These are phyloP conservation scores for Phortica variegata DNA, from an alignment of 1,140 invertebrate species.

Conservation along the genomic window DNA sequence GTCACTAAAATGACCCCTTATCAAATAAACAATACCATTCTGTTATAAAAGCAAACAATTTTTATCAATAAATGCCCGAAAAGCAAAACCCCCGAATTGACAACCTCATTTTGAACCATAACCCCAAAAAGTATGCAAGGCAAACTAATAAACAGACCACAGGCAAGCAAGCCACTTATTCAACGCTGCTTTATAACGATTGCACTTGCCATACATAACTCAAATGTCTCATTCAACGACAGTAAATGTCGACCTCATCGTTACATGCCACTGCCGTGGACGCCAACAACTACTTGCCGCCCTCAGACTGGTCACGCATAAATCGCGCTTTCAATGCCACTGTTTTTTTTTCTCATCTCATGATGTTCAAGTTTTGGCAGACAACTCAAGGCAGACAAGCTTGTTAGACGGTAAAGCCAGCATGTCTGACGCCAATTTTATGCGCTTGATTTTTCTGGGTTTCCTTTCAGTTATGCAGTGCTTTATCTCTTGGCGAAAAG, in stretches of 20 bases:
- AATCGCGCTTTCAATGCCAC: constrained; percentile 11
- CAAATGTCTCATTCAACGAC: too few relatives aligned
- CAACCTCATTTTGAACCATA: constrained; percentile 17
- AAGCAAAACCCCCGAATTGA: too few relatives aligned
- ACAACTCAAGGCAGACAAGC: too few relatives aligned
- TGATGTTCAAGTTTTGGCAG: constrained; percentile 13
- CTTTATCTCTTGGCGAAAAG: constrained; percentile 5
- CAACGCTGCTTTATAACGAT: constrained; percentile 11
- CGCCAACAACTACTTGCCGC: constrained; percentile 40
- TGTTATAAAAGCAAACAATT: too few relatives aligned
- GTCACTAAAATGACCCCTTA: too few relatives aligned
- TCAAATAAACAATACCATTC: too few relatives aligned
- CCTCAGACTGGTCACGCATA: constrained; percentile 48
- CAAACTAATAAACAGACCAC: constrained; percentile 48
- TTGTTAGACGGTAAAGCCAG: constrained; percentile 49
- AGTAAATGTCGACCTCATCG: too few relatives aligned
- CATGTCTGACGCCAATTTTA: constrained; percentile 50
- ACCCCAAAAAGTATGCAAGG: constrained; percentile 31
- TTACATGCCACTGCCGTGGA: too few relatives aligned
- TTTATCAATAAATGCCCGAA: too few relatives aligned
- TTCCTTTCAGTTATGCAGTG: not conserved
- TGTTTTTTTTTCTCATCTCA: constrained; percentile 14
- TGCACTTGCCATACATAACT: constrained; percentile 49
- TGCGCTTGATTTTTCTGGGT: constrained; percentile 27
- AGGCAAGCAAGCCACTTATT: constrained; percentile 31